Evolutionary conservation across 2,113 vertebrate species (phyloP), one percentile per base, ranked within the genome.

Genomic region (Rhinopomastus cyanomelas): DNA sequence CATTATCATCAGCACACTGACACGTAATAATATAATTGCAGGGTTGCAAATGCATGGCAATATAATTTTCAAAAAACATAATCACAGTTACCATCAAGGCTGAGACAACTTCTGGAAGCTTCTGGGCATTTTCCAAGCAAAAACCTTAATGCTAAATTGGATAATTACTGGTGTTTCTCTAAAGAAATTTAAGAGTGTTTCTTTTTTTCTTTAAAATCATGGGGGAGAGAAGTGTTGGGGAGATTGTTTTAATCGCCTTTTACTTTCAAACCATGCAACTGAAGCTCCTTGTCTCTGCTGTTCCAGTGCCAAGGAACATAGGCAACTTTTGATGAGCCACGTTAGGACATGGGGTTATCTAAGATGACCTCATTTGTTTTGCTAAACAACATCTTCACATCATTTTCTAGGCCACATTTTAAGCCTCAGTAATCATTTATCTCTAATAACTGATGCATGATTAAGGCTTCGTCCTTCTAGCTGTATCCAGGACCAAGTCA

Each of bases 381-480:
- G 52, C 61, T 56, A 73, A 72, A 36, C 21, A 42, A 85, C 82
- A 62, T 20, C 46, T 59, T 52, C 37, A 26, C 51, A 82, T 57
- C 3, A 2, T 64, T 94, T 92, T 88, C 89, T 67, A 86, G 91
- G 82, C 69, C 61, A 74, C 56, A 81, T 87, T 93, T 88, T 64
- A 83, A 75, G 89, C 79, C 39, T 91, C 68, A 8, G 37, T 74
- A 71, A 49, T 20, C 76, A 18, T 6, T 1, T 32, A 25, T 67
- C 39, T 69, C 76, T 53, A 60, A 53, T 62, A 74, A 46, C 37
- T 67, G 57, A 69, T 27, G 36, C 14, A 44, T 65, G 69, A 91
- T 49, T 74, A 37, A 74, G 48, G 51, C 14, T 56, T 44, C 46
- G 37, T 79, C 62, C 77, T 83, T 78, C 57, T 12, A 42, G 60